These are phyloP conservation scores for Ceratoteleas bidentatus DNA, from an alignment of 1,140 invertebrate species.

Conservation along the genomic window DNA sequence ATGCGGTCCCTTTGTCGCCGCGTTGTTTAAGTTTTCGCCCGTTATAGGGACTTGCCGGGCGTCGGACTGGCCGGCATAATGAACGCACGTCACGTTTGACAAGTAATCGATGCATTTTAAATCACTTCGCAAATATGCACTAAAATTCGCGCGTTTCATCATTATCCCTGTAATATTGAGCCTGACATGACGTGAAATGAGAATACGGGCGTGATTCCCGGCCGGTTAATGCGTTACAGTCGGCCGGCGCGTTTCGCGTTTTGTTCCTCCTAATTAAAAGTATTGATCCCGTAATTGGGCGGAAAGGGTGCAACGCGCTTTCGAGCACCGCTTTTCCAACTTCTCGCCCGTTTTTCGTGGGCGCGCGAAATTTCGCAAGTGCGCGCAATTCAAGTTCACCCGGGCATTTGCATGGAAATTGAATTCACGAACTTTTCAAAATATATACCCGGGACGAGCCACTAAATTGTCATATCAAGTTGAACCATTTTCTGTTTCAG, in stretches of 20 bases:
- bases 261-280: slow-evolving; percentile 13
- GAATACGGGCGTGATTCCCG: slow-evolving; percentile 25
- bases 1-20: slow-evolving; percentile 24
- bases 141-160: slow-evolving; percentile 39
- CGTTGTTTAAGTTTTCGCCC: slow-evolving; percentile 30
- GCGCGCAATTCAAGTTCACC: slow-evolving; percentile 13
- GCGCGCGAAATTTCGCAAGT: slow-evolving; percentile 10
- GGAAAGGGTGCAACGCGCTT: neutral
- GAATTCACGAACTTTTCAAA: slow-evolving; percentile 36
- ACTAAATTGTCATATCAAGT: slow-evolving; percentile 38
- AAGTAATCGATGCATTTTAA: slow-evolving; percentile 57
- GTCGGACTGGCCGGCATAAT: slow-evolving; percentile 12
- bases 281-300: slow-evolving; percentile 26
- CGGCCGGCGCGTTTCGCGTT: slow-evolving; percentile 7
- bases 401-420: slow-evolving; percentile 42
- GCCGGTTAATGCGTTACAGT: slow-evolving; percentile 15
- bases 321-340: neutral
- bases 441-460: slow-evolving; percentile 8
- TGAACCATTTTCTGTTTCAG: slow-evolving; percentile 39
- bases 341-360: neutral
- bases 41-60: slow-evolving; percentile 8
- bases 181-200: slow-evolving; percentile 38
- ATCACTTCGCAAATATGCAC: slow-evolving; percentile 47
- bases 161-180: slow-evolving; percentile 39
- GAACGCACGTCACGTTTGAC: slow-evolving; percentile 44